Conservation (phyloP, 2,797 vertebrate genomes). For the Bucorvus abyssinicus region DNA sequence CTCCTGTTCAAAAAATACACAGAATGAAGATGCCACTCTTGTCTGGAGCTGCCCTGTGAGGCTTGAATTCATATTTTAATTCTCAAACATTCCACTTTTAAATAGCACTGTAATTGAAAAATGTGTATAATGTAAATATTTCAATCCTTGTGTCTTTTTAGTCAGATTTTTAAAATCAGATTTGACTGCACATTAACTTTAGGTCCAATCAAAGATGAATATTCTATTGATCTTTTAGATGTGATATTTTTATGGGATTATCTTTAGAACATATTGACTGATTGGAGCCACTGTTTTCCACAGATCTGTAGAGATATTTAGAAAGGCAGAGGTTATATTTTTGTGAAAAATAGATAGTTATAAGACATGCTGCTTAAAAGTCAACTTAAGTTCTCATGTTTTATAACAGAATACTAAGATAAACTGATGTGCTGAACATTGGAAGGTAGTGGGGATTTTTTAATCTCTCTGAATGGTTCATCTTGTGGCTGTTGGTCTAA, state of each 20-base stretch:
- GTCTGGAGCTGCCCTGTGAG: constrained; percentile 38
- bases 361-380: constrained; percentile 62
- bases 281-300: constrained; percentile 49
- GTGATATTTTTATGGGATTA: constrained; percentile 66
- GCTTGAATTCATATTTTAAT: constrained; percentile 59
- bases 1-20: constrained; percentile 3
- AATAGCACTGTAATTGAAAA: constrained; percentile 67
- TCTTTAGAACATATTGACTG: constrained; percentile 39
- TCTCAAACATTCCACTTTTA: constrained; percentile 73
- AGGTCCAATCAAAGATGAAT: constrained; percentile 50
- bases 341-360: constrained; percentile 64
- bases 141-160: constrained; percentile 50
- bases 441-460: neutral
- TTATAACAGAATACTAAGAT: constrained; percentile 39
- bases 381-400: constrained; percentile 55
- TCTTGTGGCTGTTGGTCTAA: constrained; percentile 50
- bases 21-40: constrained; percentile 51
- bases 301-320: constrained; percentile 56
- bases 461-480: constrained; percentile 16
- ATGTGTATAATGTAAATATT: constrained; percentile 76
- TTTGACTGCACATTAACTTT: constrained; percentile 56
- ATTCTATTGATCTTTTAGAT: constrained; percentile 68
- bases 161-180: constrained; percentile 61
- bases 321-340: constrained; percentile 65
- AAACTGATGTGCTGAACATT: constrained; percentile 30